Base-by-base conservation (phyloP, 2,888 invertebrate genomes). In the Lithosia quadra region DNA sequence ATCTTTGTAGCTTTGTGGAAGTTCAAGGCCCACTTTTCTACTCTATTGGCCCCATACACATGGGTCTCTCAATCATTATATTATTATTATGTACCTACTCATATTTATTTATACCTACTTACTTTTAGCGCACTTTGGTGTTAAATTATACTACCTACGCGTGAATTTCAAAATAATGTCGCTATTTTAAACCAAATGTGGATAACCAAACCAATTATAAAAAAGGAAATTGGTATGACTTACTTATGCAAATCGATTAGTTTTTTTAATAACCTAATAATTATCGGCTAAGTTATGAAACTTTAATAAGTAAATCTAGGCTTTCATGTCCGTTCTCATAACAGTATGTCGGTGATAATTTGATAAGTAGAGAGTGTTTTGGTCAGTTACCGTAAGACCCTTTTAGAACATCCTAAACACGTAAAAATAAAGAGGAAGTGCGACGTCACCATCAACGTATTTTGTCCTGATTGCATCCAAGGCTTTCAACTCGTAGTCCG, bases 241-340 rank as follows among this genome's bases (percentile, higher is more conserved):
- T 24, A 24, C 36, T 56, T 56, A 56, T 64, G 56, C 58, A 58
- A 33, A 56, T 63, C 28, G 10, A 63, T 63, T 63, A 63, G 22
- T 34, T 8, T 49, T n/a, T 53, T 33, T 62, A 62, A 22, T 62
- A 49, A 63, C 53, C 53, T 53, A 53, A 63, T 43, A 63, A 63
- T 15, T 65, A 65, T 10, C 33, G n/a, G 11, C 9, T 64, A 53
- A 60, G 36, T 58, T 58, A 39, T 65, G 65, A 65, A 65, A 65
- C 13, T 33, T 34, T 21, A 28, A 56, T n/a, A 36, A 63, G n/a
- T 33, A 58, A 24, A 53, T 77, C 70, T 79, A 72, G 72, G 67
- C 61, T 77, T 74, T 70, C 68, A 65, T 68, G 80, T 78, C 72
- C 71, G 69, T 70, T 36, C 34, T 39, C 13, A 21, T 21, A 64